Percentiles rank a stretch among this genome's conserved stretches.
These are phyloP conservation scores for Cephus pulcher DNA, from an alignment of 2,888 invertebrate species.

Conservation along the genomic window DNA sequence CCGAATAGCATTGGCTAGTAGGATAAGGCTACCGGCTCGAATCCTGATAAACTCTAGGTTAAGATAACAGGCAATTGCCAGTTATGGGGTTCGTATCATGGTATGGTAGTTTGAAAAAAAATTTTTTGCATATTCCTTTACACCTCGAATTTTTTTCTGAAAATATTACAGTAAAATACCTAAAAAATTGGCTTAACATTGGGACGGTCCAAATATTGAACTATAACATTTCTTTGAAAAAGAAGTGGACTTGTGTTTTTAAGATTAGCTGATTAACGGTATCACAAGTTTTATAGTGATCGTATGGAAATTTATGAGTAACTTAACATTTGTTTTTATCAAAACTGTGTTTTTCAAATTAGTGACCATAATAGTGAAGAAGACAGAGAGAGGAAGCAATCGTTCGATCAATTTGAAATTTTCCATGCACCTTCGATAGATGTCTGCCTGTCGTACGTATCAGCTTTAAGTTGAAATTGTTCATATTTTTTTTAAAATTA, in stretches of 20 bases:
- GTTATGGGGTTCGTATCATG: not conserved
- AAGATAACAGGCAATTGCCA: not conserved
- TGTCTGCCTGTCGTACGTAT: too few relatives aligned
- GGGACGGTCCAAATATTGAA: not conserved
- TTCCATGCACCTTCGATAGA: too few relatives aligned
- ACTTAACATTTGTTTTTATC: too few relatives aligned
- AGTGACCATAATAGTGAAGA: too few relatives aligned
- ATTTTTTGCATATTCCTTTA: too few relatives aligned
- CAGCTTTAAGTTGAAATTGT: too few relatives aligned
- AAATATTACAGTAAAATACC: not conserved
- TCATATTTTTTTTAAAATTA: too few relatives aligned
- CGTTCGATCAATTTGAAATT: too few relatives aligned
- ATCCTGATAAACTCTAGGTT: not conserved
- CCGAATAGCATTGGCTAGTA: not conserved
- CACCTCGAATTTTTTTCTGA: not conserved
- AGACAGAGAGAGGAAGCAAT: too few relatives aligned
- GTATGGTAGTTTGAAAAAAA: not conserved
- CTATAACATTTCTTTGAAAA: not conserved
- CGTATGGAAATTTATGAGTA: not conserved
- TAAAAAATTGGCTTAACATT: not conserved
- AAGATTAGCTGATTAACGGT: not conserved
- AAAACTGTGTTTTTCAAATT: too few relatives aligned
- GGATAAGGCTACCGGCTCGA: not conserved
- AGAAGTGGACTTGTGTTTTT: not conserved
- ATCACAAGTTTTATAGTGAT: too few relatives aligned